Conservation (phyloP, 1,140 invertebrate genomes). For the Sesamia nonagrioides region DNA sequence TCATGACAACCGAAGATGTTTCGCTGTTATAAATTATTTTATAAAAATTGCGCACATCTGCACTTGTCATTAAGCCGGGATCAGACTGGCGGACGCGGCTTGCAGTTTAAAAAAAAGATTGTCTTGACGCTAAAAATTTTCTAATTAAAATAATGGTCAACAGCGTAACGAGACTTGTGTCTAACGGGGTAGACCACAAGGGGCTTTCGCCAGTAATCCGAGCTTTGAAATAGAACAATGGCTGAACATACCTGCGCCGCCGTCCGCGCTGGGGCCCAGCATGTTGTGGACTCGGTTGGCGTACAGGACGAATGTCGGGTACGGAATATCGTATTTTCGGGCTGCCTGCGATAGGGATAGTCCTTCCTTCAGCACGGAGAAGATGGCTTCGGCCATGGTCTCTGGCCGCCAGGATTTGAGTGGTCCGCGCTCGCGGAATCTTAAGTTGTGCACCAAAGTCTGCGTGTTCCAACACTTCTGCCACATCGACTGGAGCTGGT, state of each 20-base stretch:
- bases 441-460: conserved; percentile 94
- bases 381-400: conserved; percentile 97
- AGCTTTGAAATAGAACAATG: conserved; percentile 21
- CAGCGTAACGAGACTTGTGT: background rate
- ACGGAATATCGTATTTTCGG: conserved; percentile 97
- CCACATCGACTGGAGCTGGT: conserved; percentile 97
- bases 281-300: conserved; percentile 97
- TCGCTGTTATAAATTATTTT: background rate
- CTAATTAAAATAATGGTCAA: conserved; percentile 25
- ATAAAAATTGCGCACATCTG: background rate
- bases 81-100: conserved; percentile 38
- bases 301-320: conserved; percentile 97
- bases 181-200: conserved; percentile 18
- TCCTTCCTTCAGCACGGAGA: conserved; percentile 96
- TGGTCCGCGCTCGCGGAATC: conserved; percentile 96
- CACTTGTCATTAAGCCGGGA: conserved; percentile 32
- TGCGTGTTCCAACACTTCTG: conserved; percentile 98
- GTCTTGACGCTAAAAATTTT: conserved; percentile 8
- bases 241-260: conserved; percentile 92
- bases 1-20: conserved; percentile 15
- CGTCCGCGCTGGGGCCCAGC: conserved; percentile 95
- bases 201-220: conserved; percentile 32
- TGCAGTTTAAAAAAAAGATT: conserved; percentile 18
- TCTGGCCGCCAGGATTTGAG: conserved; percentile 97
- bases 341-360: conserved; percentile 95